Percentiles rank a stretch among this genome's conserved stretches.
Evolutionary conservation across 2,888 invertebrate genomes (phyloP).

Genomic region (Lysandra coridon): DNA sequence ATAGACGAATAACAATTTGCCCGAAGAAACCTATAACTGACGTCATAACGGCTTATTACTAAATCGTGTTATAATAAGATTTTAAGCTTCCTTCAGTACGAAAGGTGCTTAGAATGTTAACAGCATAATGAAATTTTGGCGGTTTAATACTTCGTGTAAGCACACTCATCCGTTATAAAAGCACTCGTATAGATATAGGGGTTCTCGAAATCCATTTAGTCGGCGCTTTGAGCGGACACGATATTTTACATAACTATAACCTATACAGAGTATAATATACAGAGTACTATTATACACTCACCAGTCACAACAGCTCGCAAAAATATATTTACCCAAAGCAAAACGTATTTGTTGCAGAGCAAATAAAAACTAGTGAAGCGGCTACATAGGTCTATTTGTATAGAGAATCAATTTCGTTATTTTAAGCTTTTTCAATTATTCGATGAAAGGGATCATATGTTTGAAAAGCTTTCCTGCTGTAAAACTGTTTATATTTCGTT

Average conservation of each 20-base stretch:
- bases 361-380: not conserved
- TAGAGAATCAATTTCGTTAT: not conserved
- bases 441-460: not conserved
- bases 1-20: not conserved
- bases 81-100: not conserved
- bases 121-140: slow-evolving; percentile 1
- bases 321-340: not conserved
- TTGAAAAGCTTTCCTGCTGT: not conserved
- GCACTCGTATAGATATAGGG: not conserved
- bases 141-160: slow-evolving; percentile 21
- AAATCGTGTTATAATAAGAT: not conserved
- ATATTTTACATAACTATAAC: slow-evolving; percentile 4
- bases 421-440: not conserved
- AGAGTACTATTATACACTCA: not conserved
- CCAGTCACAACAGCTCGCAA: not conserved
- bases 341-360: not conserved
- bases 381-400: not conserved
- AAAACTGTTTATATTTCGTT: not conserved
- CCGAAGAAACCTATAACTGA: not conserved
- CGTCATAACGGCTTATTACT: not conserved
- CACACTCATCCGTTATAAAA: slow-evolving; percentile 19
- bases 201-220: slow-evolving; percentile 20
- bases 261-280: not conserved
- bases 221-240: slow-evolving; percentile 15
- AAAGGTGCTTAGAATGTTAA: slow-evolving; percentile 12